phyloP scores from a whole-genome alignment of 2,113 vertebrate species.

The Sander lucioperca region DNA sequence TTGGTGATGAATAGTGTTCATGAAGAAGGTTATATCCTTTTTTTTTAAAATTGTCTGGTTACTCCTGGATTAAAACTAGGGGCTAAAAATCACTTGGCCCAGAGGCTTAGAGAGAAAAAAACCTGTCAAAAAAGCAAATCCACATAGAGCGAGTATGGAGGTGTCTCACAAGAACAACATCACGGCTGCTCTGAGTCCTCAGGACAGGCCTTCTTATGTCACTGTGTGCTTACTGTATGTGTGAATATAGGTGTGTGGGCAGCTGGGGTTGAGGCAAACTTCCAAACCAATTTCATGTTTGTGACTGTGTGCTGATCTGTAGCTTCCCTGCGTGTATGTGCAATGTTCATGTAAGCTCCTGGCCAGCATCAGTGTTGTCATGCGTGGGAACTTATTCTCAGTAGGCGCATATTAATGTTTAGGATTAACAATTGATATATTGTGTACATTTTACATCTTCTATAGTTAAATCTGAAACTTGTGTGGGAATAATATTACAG shows the following conservation, averaged over 20 bases:
- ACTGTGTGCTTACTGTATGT: constrained; percentile 51
- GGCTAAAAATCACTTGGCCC: constrained; percentile 33
- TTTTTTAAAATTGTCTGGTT: constrained; percentile 18
- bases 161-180: constrained; percentile 60
- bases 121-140: constrained; percentile 12
- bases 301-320: constrained; percentile 22
- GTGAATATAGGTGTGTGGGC: constrained; percentile 49
- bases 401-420: not conserved
- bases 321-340: constrained; percentile 19
- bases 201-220: constrained; percentile 61
- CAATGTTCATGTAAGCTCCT: constrained; percentile 34
- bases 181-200: constrained; percentile 44
- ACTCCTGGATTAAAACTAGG: constrained; percentile 26
- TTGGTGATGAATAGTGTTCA: constrained; percentile 29
- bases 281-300: constrained; percentile 63
- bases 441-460: not conserved
- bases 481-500: not conserved
- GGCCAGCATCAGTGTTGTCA: constrained; percentile 37
- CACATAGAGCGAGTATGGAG: not conserved
- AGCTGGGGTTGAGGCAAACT: constrained; percentile 57
- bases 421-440: not conserved
- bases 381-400: not conserved
- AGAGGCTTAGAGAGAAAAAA: not conserved
- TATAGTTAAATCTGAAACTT: not conserved
- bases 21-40: constrained; percentile 40